phyloP scores from a whole-genome alignment of 2,888 invertebrate genomes.

The Salpingus planirostris region DNA sequence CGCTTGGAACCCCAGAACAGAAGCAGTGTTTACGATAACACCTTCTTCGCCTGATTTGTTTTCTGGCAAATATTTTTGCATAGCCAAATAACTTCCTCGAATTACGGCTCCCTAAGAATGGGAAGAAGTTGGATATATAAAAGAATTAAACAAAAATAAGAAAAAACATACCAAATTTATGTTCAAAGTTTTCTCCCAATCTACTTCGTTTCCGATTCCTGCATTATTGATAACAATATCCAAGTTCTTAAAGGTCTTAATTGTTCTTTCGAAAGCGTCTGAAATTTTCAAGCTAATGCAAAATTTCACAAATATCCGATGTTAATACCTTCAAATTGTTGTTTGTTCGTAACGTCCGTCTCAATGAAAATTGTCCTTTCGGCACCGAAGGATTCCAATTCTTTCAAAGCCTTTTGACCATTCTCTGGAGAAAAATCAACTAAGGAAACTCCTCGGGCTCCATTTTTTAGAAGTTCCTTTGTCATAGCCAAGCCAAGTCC shows the following conservation, averaged over 20 bases:
- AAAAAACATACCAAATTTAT: neutral
- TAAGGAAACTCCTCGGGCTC: no score
- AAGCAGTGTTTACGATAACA: slow-evolving; percentile 23
- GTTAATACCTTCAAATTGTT: no score
- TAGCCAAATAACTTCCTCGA: slow-evolving; percentile 10
- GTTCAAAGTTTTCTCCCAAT: slow-evolving; percentile 3
- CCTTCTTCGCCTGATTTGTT: slow-evolving; percentile 19
- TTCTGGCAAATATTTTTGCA: slow-evolving; percentile 13
- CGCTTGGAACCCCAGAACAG: slow-evolving; percentile 16
- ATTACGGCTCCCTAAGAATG: slow-evolving; percentile 6
- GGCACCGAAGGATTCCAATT: no score
- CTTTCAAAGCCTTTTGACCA: no score
- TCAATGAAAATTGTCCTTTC: no score
- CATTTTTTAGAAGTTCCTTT: slow-evolving; percentile 16
- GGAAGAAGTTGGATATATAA: neutral
- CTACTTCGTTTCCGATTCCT: slow-evolving; percentile 11
- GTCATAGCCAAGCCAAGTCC: slow-evolving; percentile 18
- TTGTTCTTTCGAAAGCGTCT: slow-evolving; percentile 6
- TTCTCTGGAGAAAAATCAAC: no score
- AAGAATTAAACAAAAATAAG: neutral
- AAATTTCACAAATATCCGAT: no score
- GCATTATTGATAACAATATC: slow-evolving; percentile 16
- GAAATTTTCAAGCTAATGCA: no score
- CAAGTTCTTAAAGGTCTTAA: slow-evolving; percentile 8
- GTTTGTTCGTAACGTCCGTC: no score